Evolutionary conservation across 2,888 invertebrate species (phyloP).

Genomic region (Drosophila kokeensis): DNA sequence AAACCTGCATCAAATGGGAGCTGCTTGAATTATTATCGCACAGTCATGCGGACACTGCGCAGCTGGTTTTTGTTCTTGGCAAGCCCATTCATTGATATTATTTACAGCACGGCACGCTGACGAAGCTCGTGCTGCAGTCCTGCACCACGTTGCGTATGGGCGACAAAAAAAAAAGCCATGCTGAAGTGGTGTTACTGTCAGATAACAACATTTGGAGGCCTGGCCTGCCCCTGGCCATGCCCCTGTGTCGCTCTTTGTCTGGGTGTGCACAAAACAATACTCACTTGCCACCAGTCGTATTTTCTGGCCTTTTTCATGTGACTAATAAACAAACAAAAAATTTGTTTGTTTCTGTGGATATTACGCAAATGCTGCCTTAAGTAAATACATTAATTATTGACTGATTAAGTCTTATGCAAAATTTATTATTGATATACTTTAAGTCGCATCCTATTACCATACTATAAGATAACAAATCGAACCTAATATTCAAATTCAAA

Average conservation of each 20-base stretch:
- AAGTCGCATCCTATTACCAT: neutral
- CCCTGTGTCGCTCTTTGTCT: conserved; percentile 2
- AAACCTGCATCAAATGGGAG: neutral
- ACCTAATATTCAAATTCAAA: neutral
- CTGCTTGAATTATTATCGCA: neutral
- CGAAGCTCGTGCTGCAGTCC: conserved; percentile 7
- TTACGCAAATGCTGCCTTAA: neutral
- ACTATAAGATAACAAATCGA: neutral
- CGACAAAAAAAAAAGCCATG: conserved; percentile 39
- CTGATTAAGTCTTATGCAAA: neutral
- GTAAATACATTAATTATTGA: neutral
- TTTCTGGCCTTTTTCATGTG: neutral
- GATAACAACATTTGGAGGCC: conserved; percentile 59
- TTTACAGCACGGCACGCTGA: conserved; percentile 24
- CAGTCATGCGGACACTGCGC: conserved; percentile 11
- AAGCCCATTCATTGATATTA: conserved; percentile 30
- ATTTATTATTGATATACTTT: neutral
- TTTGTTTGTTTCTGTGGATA: neutral
- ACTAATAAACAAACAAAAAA: conserved; percentile 8
- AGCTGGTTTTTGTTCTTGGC: conserved; percentile 30
- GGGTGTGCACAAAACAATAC: conserved; percentile 9
- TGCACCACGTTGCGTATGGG: conserved; percentile 56
- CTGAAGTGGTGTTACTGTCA: conserved; percentile 57
- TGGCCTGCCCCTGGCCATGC: neutral
- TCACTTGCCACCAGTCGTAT: conserved; percentile 1